Evolutionary conservation across 2,888 invertebrate species (phyloP), one percentile per base, ranked within the genome.

Genomic region (Caenorhabditis sp.): DNA sequence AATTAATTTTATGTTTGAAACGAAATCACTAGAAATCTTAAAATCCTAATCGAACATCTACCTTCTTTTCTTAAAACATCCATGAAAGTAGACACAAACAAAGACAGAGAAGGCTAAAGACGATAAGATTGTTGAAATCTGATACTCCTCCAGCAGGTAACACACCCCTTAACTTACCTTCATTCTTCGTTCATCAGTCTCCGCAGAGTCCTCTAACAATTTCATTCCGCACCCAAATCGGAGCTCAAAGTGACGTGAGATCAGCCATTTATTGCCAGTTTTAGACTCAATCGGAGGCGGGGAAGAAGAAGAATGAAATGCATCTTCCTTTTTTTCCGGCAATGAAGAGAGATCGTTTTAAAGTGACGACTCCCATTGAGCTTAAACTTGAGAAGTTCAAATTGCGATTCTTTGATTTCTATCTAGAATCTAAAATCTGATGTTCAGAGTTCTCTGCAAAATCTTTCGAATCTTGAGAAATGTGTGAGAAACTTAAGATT

Each of bases 111-210:
- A 24, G 54, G 44, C 64, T 47, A 47, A 59, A 75, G 47, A 35
- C 75, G 56, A 19, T 31, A 64, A 47, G 66, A 75, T 68, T 75
- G 66, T 68, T 66, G 75, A 68, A 75, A 75, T 26, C 31, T 47
- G 75, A 75, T 75, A 75, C 49, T 22, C n/a, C 47, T 26, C 10
- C 28, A 56, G 66, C 66, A 75, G 66, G 75, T 75, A 59, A 75
- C 24, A 75, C 24, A 49, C 12, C 54, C 31, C 54, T 64, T 56
- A 58, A 70, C 61, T 31, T 26, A 38, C 38, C 38, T n/a, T 51
- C 56, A 28, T 68, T 75, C 58, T 38, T 75, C 58, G 49, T 68
- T 63, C 66, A 22, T 44, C 38, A 8, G 44, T 56, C 24, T 68
- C 16, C 51, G n/a, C 16, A 51, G 35, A 8, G 19, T 41, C 24